Evolutionary conservation across 2,797 vertebrate species (phyloP).

Genomic region (Epinephelus awoara): DNA sequence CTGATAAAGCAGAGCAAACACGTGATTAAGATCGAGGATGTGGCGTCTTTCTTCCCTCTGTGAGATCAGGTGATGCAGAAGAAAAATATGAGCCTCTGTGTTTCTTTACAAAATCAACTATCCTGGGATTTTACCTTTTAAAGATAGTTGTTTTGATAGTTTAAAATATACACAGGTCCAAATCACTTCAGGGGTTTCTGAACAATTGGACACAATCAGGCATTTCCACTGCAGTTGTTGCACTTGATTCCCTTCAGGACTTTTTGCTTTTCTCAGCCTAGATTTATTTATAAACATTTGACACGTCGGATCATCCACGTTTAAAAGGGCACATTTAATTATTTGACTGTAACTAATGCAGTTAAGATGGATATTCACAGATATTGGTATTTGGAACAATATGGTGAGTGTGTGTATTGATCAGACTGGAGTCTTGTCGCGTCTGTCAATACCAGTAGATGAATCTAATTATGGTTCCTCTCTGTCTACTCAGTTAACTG

Average conservation of each 20-base stretch:
- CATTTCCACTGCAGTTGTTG: no score
- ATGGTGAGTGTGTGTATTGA: constrained; percentile 82
- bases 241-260: no score
- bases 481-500: constrained; percentile 80
- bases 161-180: constrained; percentile 4
- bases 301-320: constrained; percentile 23
- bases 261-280: neutral
- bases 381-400: constrained; percentile 83
- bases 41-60: constrained; percentile 10
- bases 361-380: constrained; percentile 73
- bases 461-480: constrained; percentile 84
- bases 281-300: constrained; percentile 2
- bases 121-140: neutral
- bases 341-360: constrained; percentile 80
- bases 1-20: constrained; percentile 58
- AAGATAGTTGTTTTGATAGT: constrained; percentile 4
- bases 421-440: constrained; percentile 69
- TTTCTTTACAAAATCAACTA: neutral
- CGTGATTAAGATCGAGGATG: constrained; percentile 44
- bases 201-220: constrained; percentile 11
- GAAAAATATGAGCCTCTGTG: neutral
- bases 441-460: constrained; percentile 83
- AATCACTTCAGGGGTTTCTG: constrained; percentile 18
- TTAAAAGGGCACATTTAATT: constrained; percentile 73
- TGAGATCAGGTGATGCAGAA: neutral